Percentiles rank a stretch among this genome's conserved stretches.
These are phyloP conservation scores for Diachasma alloeum DNA, from an alignment of 1,140 invertebrate genomes.

Conservation along the genomic window DNA sequence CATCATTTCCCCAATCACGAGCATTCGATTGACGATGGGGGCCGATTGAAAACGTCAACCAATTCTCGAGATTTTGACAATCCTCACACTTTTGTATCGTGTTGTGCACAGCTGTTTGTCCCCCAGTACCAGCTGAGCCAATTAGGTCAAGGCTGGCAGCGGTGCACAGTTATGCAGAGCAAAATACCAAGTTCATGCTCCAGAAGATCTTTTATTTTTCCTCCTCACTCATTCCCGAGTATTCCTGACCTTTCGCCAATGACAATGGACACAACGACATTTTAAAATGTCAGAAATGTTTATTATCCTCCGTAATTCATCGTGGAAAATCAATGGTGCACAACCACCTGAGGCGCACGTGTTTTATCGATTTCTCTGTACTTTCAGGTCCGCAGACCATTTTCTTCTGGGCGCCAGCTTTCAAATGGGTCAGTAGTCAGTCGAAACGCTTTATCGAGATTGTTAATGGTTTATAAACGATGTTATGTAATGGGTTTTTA, in stretches of 20 bases:
- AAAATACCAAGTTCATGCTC: background rate
- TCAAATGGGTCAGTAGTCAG: slow-evolving; percentile 88
- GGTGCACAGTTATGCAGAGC: background rate
- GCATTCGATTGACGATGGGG: background rate
- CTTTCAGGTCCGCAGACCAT: slow-evolving; percentile 91
- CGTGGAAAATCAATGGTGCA: background rate
- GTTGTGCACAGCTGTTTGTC: slow-evolving; percentile 20
- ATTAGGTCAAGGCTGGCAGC: slow-evolving; percentile 39
- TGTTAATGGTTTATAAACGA: slow-evolving; percentile 38
- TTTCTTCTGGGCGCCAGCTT: slow-evolving; percentile 94
- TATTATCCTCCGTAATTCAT: background rate
- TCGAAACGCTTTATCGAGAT: slow-evolving; percentile 20
- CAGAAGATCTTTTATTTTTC: background rate
- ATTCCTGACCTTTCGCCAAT: background rate
- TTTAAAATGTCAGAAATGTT: background rate
- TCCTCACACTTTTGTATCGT: background rate
- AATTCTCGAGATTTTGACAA: background rate
- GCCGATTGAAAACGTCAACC: no score
- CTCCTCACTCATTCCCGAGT: background rate
- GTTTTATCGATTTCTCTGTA: slow-evolving; percentile 36
- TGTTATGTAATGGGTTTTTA: background rate
- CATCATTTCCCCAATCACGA: background rate
- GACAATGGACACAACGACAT: background rate
- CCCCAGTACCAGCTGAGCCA: slow-evolving; percentile 27
- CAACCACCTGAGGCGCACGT: background rate